Evolutionary conservation across 2,113 vertebrate species (phyloP).

Genomic region (Pygoscelis adeliae): DNA sequence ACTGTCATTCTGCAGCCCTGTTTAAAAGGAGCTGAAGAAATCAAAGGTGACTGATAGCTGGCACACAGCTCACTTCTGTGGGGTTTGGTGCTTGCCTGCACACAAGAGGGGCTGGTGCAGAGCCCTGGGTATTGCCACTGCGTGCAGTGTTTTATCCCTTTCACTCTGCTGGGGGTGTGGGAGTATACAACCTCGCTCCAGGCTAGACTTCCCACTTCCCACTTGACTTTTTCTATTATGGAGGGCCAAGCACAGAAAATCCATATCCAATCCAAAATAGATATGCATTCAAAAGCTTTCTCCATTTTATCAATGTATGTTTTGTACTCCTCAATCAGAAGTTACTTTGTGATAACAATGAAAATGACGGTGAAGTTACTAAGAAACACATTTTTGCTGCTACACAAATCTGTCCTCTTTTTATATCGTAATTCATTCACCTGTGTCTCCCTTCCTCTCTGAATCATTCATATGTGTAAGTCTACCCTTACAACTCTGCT

Average conservation of each 20-base stretch:
- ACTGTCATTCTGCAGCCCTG: neutral
- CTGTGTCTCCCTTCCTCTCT: neutral
- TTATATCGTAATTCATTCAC: neutral
- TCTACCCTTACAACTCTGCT: neutral
- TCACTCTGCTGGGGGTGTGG: neutral
- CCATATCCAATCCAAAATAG: neutral
- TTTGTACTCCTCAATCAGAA: neutral
- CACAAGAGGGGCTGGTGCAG: neutral
- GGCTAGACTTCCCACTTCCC: neutral
- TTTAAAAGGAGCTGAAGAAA: neutral
- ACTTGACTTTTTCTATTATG: neutral
- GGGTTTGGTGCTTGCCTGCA: rapidly evolving
- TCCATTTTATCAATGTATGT: neutral
- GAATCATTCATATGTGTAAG: neutral
- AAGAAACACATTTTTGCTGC: neutral
- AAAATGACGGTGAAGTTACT: neutral
- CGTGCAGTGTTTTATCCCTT: neutral
- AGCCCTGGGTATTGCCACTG: rapidly evolving
- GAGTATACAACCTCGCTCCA: neutral
- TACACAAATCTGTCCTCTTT: neutral
- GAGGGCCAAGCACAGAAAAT: neutral
- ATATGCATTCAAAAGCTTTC: neutral
- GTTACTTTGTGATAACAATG: neutral
- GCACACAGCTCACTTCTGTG: neutral
- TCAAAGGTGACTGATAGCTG: neutral